Evolutionary conservation across 2,113 vertebrate species (phyloP).

Genomic region (Nematolebias whitei): DNA sequence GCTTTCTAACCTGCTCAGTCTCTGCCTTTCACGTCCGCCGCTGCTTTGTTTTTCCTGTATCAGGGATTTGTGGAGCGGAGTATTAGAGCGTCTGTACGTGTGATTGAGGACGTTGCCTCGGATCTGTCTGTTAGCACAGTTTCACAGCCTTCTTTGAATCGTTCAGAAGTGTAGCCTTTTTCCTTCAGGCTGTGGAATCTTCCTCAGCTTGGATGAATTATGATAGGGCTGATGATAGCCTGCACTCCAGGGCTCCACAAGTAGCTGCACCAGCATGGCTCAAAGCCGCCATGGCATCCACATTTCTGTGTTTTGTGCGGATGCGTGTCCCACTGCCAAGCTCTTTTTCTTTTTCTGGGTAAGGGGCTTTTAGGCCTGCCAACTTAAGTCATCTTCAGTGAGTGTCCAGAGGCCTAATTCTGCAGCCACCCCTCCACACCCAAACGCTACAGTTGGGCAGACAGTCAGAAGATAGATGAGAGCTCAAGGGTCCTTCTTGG

Average conservation of each 20-base stretch:
- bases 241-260: slow-evolving; percentile 68
- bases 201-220: slow-evolving; percentile 68
- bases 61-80: slow-evolving; percentile 34
- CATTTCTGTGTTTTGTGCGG: slow-evolving; percentile 58
- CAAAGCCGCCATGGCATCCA: slow-evolving; percentile 56
- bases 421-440: slow-evolving; percentile 48
- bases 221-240: slow-evolving; percentile 72
- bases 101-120: slow-evolving; percentile 38
- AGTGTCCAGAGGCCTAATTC: slow-evolving; percentile 63
- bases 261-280: slow-evolving; percentile 74
- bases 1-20: slow-evolving; percentile 66
- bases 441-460: slow-evolving; percentile 60
- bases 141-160: slow-evolving; percentile 44
- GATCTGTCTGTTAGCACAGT: slow-evolving; percentile 35
- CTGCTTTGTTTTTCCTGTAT: slow-evolving; percentile 48
- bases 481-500: slow-evolving; percentile 62
- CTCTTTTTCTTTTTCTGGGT: slow-evolving; percentile 50
- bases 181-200: slow-evolving; percentile 59
- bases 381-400: slow-evolving; percentile 74
- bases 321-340: slow-evolving; percentile 54
- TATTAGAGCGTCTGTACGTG: slow-evolving; percentile 38
- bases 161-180: slow-evolving; percentile 55
- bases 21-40: slow-evolving; percentile 50
- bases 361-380: slow-evolving; percentile 68
- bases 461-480: slow-evolving; percentile 56